These are phyloP conservation scores for Brachypterus glaber DNA, from an alignment of 2,888 invertebrate genomes.

Conservation along the genomic window DNA sequence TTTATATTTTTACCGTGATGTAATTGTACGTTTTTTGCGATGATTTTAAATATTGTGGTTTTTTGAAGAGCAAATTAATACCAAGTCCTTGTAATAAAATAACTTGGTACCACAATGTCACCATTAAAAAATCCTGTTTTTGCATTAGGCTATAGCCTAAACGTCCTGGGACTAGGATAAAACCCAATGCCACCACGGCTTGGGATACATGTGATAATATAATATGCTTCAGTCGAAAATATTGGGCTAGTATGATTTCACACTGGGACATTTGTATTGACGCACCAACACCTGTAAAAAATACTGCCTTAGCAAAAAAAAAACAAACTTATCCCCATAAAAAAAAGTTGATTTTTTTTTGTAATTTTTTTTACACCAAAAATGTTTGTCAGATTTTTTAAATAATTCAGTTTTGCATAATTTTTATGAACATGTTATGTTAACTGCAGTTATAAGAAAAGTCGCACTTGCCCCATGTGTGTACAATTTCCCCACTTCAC, in stretches of 20 bases:
- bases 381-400: too few relatives aligned
- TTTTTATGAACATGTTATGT: too few relatives aligned
- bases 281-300: conserved; percentile 47
- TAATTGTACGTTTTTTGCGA: conserved; percentile 29
- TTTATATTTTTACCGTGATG: conserved; percentile 27
- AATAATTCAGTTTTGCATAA: too few relatives aligned
- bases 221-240: conserved; percentile 48
- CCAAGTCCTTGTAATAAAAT: conserved; percentile 50
- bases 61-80: conserved; percentile 44
- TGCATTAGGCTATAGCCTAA: conserved; percentile 45
- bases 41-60: conserved; percentile 44
- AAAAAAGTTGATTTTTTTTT: too few relatives aligned
- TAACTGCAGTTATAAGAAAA: too few relatives aligned
- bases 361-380: too few relatives aligned
- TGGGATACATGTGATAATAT: conserved; percentile 45
- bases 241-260: conserved; percentile 49
- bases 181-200: conserved; percentile 46
- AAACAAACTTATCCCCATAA: too few relatives aligned
- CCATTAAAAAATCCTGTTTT: conserved; percentile 37
- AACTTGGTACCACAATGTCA: conserved; percentile 49
- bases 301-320: too few relatives aligned
- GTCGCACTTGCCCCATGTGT: too few relatives aligned
- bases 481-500: too few relatives aligned
- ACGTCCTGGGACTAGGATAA: conserved; percentile 45
- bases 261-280: conserved; percentile 50